These are phyloP conservation scores for Orthosia gothica DNA, from an alignment of 2,888 invertebrate genomes.

Conservation along the genomic window DNA sequence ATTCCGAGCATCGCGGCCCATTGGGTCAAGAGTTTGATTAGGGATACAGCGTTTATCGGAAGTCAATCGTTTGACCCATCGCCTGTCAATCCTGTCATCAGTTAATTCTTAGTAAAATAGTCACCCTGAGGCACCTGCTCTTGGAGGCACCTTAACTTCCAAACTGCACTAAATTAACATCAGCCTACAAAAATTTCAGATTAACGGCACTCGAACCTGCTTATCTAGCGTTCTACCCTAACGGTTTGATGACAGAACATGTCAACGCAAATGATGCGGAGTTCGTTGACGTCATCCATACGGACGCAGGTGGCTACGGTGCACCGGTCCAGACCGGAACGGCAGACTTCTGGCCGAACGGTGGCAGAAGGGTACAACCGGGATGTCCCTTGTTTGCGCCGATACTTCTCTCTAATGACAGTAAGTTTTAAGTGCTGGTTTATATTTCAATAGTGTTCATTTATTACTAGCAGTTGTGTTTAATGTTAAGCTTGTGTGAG, in stretches of 20 bases:
- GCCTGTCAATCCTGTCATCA: no score
- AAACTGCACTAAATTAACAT: slow-evolving; percentile 37
- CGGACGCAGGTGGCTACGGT: slow-evolving; percentile 92
- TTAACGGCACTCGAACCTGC: slow-evolving; percentile 92
- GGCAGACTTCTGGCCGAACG: slow-evolving; percentile 93
- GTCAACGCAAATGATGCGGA: slow-evolving; percentile 90
- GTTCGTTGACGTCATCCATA: slow-evolving; percentile 93
- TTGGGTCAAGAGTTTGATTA: no score
- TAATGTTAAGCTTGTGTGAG: not conserved
- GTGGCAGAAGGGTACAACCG: slow-evolving; percentile 91
- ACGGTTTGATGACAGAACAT: slow-evolving; percentile 88
- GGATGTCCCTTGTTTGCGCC: slow-evolving; percentile 91
- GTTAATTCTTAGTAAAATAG: no score
- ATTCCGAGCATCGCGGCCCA: no score
- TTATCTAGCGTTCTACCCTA: slow-evolving; percentile 92
- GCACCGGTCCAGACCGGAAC: slow-evolving; percentile 91
- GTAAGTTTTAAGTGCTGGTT: slow-evolving; percentile 74
- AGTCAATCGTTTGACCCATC: no score
- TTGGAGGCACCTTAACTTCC: not conserved
- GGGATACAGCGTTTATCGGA: no score
- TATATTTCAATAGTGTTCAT: not conserved
- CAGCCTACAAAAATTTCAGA: slow-evolving; percentile 78
- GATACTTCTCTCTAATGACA: slow-evolving; percentile 88
- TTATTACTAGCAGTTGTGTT: not conserved
- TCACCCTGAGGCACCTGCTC: no score